Base-by-base conservation (phyloP, 2,797 vertebrate species). In the Aratinga solstitialis region DNA sequence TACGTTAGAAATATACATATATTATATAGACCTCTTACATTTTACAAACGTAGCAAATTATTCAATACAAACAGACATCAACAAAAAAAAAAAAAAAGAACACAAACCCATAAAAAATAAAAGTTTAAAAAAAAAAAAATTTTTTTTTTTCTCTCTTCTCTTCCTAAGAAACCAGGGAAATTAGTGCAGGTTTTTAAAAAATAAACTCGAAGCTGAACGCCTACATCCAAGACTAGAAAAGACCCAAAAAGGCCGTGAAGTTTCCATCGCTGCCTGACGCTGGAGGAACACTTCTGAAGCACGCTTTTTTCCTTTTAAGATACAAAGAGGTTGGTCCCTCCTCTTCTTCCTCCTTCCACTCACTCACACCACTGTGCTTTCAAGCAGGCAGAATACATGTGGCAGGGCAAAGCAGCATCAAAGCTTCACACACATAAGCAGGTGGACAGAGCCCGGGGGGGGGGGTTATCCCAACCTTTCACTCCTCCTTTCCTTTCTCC, bases 21-120 rank as follows among this genome's bases (percentile, higher is more conserved):
- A 98, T 98, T 98, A 98, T 98, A 98, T 98, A 98, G 98, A 98
- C 98, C 98, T 98, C 98, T 98, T 98, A 98, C 98, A 98, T 98
- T 98, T 98, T 99, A 99, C 98, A 99, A 99, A 99, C 98, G 98
- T 98, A 98, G 98, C 98, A 98, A 98, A 98, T 98, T 97, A 98
- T 98, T 98, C 98, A 96, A 98, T 98, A 98, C 97, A 98, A 98
- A 98, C 95, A 0, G 97, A 98, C 98, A 97, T 97, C 98, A 98
- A 98, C 98, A 96, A 98, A 95, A 95, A 98, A 97, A 98, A 98
- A 54, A 97, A 97, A 96, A 96, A 98, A 98, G 95, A 97, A 95
- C 97, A 95, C 94, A 97, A 97, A 97, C 97, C 96, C 97, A 98
- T 98, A 98, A 96, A 98, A 98, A 98, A 98, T 34, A 97, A 21